phyloP scores from a whole-genome alignment of 2,113 vertebrate genomes.

The Rafetus swinhoei region DNA sequence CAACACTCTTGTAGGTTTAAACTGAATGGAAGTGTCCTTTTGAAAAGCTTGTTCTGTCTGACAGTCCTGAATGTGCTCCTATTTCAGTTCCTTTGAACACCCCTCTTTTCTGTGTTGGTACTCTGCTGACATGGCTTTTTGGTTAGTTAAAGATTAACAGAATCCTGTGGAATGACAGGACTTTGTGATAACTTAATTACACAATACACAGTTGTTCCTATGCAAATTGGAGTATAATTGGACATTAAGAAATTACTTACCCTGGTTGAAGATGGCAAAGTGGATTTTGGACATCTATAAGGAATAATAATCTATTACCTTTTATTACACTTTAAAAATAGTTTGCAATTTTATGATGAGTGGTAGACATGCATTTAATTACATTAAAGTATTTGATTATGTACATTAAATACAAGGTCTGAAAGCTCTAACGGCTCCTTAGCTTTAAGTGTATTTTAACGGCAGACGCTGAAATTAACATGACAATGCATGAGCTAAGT shows the following conservation, averaged over 20 bases:
- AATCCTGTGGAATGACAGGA: constrained; percentile 60
- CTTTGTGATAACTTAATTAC: constrained; percentile 64
- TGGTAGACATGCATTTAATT: constrained; percentile 61
- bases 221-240: constrained; percentile 58
- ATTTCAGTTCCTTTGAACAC: constrained; percentile 71
- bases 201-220: constrained; percentile 51
- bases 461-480: constrained; percentile 69
- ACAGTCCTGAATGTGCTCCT: constrained; percentile 73
- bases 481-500: constrained; percentile 57
- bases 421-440: constrained; percentile 66
- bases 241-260: constrained; percentile 43
- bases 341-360: constrained; percentile 56
- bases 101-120: constrained; percentile 66
- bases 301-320: constrained; percentile 59
- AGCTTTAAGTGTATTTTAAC: constrained; percentile 75
- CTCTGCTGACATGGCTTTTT: constrained; percentile 78
- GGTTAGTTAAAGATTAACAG: constrained; percentile 80
- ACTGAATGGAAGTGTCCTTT: constrained; percentile 80
- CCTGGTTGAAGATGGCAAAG: constrained; percentile 30
- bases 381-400: constrained; percentile 67
- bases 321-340: constrained; percentile 67
- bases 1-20: constrained; percentile 77
- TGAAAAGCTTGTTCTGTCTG: constrained; percentile 80
- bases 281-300: constrained; percentile 48
- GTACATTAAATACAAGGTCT: constrained; percentile 65